Evolutionary conservation across 92 coral and sea anemone genomes (phyloP).

Genomic region (Desmophyllum pertusum): DNA sequence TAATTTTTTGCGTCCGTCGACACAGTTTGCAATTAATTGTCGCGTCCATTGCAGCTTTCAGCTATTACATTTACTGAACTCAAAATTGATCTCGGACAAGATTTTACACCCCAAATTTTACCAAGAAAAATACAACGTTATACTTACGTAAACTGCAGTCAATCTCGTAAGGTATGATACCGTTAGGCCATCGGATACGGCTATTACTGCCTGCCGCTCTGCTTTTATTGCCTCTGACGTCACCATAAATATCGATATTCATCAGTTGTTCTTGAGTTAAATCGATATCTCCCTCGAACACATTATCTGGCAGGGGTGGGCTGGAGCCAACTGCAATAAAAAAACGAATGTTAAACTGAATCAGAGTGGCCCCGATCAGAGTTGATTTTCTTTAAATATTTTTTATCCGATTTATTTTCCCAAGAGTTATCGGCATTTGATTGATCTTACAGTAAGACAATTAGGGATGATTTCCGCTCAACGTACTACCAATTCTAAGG

Average conservation of each 20-base stretch:
- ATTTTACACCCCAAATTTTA: neutral
- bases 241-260: slow-evolving; percentile 64
- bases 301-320: slow-evolving; percentile 67
- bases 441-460: too few relatives aligned
- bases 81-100: neutral
- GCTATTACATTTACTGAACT: neutral
- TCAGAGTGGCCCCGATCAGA: too few relatives aligned
- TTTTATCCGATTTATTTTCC: neutral
- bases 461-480: too few relatives aligned
- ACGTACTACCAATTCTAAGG: too few relatives aligned
- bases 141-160: slow-evolving; percentile 96
- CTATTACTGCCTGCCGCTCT: slow-evolving; percentile 69
- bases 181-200: slow-evolving; percentile 84
- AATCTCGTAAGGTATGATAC: slow-evolving; percentile 82
- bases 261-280: slow-evolving; percentile 74
- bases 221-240: slow-evolving; percentile 46
- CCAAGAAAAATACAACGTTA: neutral
- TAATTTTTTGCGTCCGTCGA: neutral
- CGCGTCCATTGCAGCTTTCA: neutral
- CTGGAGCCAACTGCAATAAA: slow-evolving; percentile 50
- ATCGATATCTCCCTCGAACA: slow-evolving; percentile 87
- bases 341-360: neutral
- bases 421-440: neutral
- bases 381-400: neutral
- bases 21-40: neutral